A percentile compares a stretch with the other conserved stretches of the same genome.
Evolutionary conservation across 2,113 vertebrate species (phyloP).

Genomic region (Cyprinodon brontotheroides): DNA sequence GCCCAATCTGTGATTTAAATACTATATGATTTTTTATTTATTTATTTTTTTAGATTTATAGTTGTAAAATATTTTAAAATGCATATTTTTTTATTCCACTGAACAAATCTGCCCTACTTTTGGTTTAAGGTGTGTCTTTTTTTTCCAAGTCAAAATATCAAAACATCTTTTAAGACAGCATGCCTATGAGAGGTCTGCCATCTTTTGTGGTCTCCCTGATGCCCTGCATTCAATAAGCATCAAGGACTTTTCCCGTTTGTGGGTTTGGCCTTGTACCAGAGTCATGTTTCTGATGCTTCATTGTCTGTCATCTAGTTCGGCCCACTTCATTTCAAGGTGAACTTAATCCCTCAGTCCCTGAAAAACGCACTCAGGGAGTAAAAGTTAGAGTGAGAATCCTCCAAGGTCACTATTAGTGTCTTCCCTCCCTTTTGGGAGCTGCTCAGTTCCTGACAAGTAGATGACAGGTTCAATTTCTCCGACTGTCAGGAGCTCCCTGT

Average conservation of each 20-base stretch:
- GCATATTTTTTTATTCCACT: too few relatives aligned
- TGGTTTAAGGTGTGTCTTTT: not conserved
- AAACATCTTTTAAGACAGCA: constrained; percentile 19
- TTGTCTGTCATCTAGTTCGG: constrained; percentile 52
- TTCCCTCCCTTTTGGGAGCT: constrained; percentile 56
- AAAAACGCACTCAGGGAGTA: constrained; percentile 1
- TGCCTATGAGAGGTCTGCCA: not conserved
- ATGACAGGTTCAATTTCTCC: constrained; percentile 74
- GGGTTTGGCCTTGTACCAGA: constrained; percentile 40
- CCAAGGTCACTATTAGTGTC: constrained; percentile 67
- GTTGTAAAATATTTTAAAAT: too few relatives aligned
- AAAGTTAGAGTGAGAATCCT: constrained; percentile 42
- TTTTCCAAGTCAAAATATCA: not conserved
- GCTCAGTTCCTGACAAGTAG: constrained; percentile 67
- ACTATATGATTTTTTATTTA: too few relatives aligned
- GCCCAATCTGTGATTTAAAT: not conserved
- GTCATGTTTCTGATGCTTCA: constrained; percentile 51
- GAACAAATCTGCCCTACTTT: not conserved
- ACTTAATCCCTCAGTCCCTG: constrained; percentile 18
- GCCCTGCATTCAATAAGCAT: not conserved
- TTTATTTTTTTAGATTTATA: too few relatives aligned
- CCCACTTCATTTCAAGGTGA: constrained; percentile 48
- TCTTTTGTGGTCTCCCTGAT: not conserved
- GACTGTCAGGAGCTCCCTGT: constrained; percentile 60
- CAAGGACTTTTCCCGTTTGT: constrained; percentile 11